Percentiles rank a stretch among this genome's conserved stretches.
Evolutionary conservation across 1,140 invertebrate genomes (phyloP).

Genomic region (Eciton burchellii): DNA sequence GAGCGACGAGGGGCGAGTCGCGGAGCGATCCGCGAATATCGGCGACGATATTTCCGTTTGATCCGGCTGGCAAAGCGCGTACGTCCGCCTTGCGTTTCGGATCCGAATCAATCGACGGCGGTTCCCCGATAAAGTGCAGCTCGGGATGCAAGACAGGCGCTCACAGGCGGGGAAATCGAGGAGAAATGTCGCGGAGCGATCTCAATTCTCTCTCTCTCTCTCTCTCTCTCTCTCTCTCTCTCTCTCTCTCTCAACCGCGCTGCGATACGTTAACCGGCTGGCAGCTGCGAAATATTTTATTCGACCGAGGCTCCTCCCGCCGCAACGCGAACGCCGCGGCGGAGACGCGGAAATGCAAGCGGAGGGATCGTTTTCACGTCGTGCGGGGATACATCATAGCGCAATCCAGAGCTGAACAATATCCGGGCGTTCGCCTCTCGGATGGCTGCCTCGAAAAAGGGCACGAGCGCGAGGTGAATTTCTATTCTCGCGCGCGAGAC

Average conservation of each 20-base stretch:
- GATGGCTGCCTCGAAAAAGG: too few relatives aligned
- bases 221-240: background rate
- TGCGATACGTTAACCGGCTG: too few relatives aligned
- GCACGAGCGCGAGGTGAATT: conserved; percentile 14
- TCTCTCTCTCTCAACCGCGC: background rate
- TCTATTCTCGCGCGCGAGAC: conserved; percentile 17
- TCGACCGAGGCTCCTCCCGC: conserved; percentile 16
- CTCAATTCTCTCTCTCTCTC: background rate
- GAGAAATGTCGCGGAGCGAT: conserved; percentile 22
- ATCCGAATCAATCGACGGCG: conserved; percentile 44
- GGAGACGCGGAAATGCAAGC: conserved; percentile 13
- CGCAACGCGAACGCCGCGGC: conserved; percentile 18
- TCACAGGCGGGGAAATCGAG: conserved; percentile 22
- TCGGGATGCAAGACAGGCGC: background rate
- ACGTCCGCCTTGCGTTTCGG: conserved; percentile 11
- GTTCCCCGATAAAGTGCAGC: conserved; percentile 36
- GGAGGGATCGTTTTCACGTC: background rate
- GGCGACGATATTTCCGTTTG: conserved; percentile 43
- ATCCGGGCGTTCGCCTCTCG: too few relatives aligned
- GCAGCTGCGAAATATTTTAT: conserved; percentile 36
- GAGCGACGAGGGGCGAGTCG: too few relatives aligned
- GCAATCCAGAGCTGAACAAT: too few relatives aligned
- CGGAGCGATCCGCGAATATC: background rate
- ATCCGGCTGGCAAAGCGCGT: conserved; percentile 5
- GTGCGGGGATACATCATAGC: too few relatives aligned